phyloP scores from a whole-genome alignment of 1,140 invertebrate species.

The Holotrichia oblita region DNA sequence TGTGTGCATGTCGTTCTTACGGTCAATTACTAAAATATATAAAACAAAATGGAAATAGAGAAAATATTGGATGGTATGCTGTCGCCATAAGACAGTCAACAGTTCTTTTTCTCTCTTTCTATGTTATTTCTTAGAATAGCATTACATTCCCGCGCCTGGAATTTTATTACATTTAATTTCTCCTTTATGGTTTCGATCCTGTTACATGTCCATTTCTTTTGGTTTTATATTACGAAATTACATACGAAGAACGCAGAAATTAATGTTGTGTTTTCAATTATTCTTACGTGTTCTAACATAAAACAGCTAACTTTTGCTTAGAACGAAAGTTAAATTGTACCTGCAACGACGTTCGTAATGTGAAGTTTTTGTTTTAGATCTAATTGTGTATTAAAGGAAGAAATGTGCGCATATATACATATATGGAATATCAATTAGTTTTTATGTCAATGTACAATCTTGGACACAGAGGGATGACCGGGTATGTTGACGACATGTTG shows the following conservation, averaged over 20 bases:
- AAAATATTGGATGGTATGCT: constrained; percentile 3
- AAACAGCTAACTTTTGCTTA: too few relatives aligned
- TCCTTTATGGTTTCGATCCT: background rate
- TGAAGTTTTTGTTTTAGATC: too few relatives aligned
- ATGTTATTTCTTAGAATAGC: background rate
- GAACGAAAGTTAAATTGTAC: too few relatives aligned
- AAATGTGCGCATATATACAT: too few relatives aligned
- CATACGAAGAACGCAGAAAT: background rate
- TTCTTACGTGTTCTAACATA: background rate
- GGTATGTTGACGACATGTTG: too few relatives aligned
- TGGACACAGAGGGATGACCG: too few relatives aligned
- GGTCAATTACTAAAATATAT: constrained; percentile 28
- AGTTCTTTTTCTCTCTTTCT: background rate
- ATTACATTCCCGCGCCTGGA: background rate
- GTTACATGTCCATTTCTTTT: background rate
- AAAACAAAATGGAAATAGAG: constrained; percentile 21
- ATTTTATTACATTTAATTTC: constrained; percentile 35
- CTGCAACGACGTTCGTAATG: too few relatives aligned
- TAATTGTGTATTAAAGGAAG: too few relatives aligned
- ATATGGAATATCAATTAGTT: too few relatives aligned
- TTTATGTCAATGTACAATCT: too few relatives aligned
- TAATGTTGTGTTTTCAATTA: background rate
- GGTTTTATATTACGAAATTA: background rate
- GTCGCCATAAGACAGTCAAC: background rate
- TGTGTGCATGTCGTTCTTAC: background rate